A percentile compares a stretch with the other conserved stretches of the same genome.
These are phyloP conservation scores for Oreochromis tanganicae DNA, from an alignment of 2,113 vertebrate genomes.

Conservation along the genomic window DNA sequence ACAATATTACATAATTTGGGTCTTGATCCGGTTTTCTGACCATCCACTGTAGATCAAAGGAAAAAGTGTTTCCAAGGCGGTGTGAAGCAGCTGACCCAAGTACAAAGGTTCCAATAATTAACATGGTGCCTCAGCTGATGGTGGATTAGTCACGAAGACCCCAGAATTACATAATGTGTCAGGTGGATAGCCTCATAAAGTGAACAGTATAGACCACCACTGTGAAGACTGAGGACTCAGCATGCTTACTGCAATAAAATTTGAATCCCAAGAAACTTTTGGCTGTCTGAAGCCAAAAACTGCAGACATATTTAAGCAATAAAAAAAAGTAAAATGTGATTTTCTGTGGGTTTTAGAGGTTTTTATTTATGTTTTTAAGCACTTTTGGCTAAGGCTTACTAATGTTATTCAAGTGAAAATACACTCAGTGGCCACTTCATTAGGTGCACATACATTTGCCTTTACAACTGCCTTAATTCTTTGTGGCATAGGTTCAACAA, in stretches of 20 bases:
- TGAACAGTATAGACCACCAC: neutral
- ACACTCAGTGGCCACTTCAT: neutral
- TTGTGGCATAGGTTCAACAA: neutral
- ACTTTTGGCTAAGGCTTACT: neutral
- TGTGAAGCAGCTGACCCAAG: neutral
- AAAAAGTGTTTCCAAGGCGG: slow-evolving; percentile 3
- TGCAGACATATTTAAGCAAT: neutral
- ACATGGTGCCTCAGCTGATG: slow-evolving; percentile 1
- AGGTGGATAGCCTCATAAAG: neutral
- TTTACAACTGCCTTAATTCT: neutral
- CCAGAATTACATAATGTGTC: slow-evolving; percentile 19
- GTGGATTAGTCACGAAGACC: slow-evolving; percentile 27
- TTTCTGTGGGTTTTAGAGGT: neutral
- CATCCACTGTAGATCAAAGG: neutral
- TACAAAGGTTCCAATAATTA: slow-evolving; percentile 21
- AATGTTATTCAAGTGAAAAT: neutral
- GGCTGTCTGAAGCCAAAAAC: neutral
- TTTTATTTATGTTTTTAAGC: neutral
- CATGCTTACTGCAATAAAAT: neutral
- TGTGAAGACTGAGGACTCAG: neutral
- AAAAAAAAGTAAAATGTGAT: neutral
- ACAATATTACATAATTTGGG: neutral
- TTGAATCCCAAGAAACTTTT: neutral
- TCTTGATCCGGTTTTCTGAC: neutral
- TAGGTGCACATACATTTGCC: neutral